These are phyloP conservation scores for Mareca strepera DNA, from an alignment of 2,797 vertebrate species.

Conservation along the genomic window DNA sequence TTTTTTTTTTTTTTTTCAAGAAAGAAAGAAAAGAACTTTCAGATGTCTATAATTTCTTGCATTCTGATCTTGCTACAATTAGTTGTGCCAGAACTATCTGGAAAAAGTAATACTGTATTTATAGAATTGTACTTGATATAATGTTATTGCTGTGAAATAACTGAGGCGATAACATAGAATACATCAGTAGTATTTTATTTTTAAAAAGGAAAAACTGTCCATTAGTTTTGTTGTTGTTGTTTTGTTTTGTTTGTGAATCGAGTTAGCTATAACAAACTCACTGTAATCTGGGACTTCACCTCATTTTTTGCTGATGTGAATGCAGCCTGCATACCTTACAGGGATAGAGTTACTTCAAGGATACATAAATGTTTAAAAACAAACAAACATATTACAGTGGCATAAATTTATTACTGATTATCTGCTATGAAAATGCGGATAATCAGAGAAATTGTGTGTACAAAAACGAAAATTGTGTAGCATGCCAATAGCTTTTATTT, in stretches of 20 bases:
- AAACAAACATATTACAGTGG: not conserved
- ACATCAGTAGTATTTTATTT: not conserved
- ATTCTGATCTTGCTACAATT: not conserved
- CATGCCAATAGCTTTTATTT: not conserved
- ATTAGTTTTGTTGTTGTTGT: not conserved
- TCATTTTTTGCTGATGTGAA: not conserved
- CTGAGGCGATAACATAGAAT: not conserved
- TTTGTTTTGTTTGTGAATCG: not conserved
- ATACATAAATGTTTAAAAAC: not conserved
- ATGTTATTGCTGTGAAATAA: not conserved
- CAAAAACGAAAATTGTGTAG: not conserved
- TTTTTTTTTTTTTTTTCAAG: not conserved
- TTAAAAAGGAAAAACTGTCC: not conserved
- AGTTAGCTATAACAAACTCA: not conserved
- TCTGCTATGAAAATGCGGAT: not conserved
- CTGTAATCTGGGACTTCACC: not conserved
- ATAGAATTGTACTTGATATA: not conserved
- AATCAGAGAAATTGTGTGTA: not conserved
- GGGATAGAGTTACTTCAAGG: not conserved
- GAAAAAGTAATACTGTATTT: not conserved
- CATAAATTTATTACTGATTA: not conserved
- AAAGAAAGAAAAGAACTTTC: not conserved
- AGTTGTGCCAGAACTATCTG: not conserved
- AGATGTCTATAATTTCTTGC: not conserved
- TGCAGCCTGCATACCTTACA: not conserved